Evolutionary conservation across 2,888 invertebrate genomes (phyloP), one percentile per base, ranked within the genome.

Genomic region (Phrixothrix hirtus): DNA sequence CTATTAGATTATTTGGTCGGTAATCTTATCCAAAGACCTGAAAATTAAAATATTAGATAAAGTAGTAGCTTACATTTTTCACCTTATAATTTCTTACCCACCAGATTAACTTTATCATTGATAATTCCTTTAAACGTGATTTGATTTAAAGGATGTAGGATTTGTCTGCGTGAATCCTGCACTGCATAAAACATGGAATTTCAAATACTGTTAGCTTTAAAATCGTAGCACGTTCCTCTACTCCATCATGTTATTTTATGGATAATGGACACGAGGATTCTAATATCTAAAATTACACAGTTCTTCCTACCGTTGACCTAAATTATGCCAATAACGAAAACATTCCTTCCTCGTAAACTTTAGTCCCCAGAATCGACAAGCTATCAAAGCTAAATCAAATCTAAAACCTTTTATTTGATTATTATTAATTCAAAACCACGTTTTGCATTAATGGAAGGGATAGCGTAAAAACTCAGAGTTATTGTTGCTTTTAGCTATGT

Each of bases 121-220:
- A 51, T 61, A 61, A 63, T 61, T 60, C 60, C 52, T 38, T 57
- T 55, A 60, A 61, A 61, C 59, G 60, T 60, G 62, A 60, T 60
- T 58, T 55, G 55, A 47, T 57, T 50, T 48, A 37, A 50, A 44
- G 53, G 47, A 58, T 61, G 50, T 52, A 46, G 63, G 61, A 61
- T 61, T 63, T 63, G 63, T 61, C 57, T 47, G 37, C 36, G 30
- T 49, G 37, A 57, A 35, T 7, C 50, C 53, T 57, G 60, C 41
- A 39, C 54, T 63, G 63, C 63, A 63, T 63, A 63, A 63, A 63
- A 63, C 61, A 63, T 63, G 49, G 53, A 51, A 54, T 53, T 50
- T 41, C 29, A 51, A 42, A 31, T 44, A 44, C 36, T 53, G 48
- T 49, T 34, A 47, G 52, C 17, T 57, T 57, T 53, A 46, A 57